Base-by-base conservation (phyloP, 2,888 invertebrate species). In the Autographa gamma region DNA sequence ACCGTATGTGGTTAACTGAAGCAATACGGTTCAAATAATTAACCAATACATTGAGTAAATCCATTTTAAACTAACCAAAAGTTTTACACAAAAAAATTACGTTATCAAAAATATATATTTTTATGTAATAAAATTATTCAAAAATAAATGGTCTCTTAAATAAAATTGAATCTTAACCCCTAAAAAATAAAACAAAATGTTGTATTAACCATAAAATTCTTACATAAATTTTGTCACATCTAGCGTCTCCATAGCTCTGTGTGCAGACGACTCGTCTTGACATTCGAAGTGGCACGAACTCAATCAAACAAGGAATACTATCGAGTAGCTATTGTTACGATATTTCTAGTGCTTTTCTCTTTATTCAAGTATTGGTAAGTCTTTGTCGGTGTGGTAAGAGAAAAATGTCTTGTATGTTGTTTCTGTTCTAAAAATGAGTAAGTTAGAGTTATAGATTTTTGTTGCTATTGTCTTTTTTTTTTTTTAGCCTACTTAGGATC, bases 201-300 rank as follows among this genome's bases (percentile, higher is more conserved):
- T 11, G 54, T 9, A 54, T 54, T 25, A 19, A 9, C 4, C 1
- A 54, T 13, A 11, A 56, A 13, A 19, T 6, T 54, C 43, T 43
- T 7, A 16, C 3, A 54, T n/a, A 11, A 56, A 19, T 25, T 9
- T 4, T 56, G 60, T n/a, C 72, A 19, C 60, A 71, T 77, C 77
- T 34, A 77, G 81, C 8, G 0, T 3, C 18, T 67, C 60, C 62
- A 54, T 16, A 66, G 18, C 58, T 61, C n/a, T 41, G 65, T 68
- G 16, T n/a, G 11, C 13, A 41, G 7, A 63, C 54, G 48, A 80
- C 67, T 66, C 43, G 81, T 68, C 31, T 68, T 80, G 77, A 71
- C 71, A 76, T 71, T 77, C 76, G 59, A 68, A 68, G 67, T 60
- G 48, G 54, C 63, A 80, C 71, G 72, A 68, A 71, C 68, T 76